Percentiles rank a stretch among this genome's conserved stretches.
phyloP scores from a whole-genome alignment of 2,113 vertebrate species.

The Gadus macrocephalus region DNA sequence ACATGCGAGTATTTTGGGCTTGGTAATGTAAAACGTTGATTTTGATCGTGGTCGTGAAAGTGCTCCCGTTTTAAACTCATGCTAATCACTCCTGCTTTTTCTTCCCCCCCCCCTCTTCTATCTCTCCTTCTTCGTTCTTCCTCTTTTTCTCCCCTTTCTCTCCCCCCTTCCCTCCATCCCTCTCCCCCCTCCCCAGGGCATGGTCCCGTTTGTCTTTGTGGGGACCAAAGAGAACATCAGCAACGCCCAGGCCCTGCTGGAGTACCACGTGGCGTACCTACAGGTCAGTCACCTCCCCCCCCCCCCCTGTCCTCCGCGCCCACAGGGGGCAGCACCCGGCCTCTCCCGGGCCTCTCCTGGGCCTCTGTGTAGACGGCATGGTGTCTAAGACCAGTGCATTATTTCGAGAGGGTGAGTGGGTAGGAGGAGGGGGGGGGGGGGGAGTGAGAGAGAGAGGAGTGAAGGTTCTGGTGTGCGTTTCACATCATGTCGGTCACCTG shows the following conservation, averaged over 20 bases:
- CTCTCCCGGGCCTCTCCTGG: not conserved
- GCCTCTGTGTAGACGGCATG: not conserved
- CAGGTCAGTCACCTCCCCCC: conserved; percentile 69
- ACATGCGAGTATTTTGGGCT: no score
- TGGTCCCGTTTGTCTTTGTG: conserved; percentile 92
- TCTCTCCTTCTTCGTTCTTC: not conserved
- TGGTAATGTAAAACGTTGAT: no score
- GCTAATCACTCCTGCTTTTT: no score
- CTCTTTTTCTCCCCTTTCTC: not conserved
- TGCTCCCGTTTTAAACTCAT: no score
- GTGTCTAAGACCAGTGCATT: no score
- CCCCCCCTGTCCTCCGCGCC: not conserved
- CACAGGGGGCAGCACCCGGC: not conserved
- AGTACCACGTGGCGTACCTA: conserved; percentile 89
- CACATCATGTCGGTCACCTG: conserved; percentile 46
- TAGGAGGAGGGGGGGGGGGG: not conserved
- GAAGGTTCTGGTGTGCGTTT: not conserved
- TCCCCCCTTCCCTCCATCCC: conserved; percentile 21
- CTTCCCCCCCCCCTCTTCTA: not conserved
- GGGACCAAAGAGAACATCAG: conserved; percentile 92
- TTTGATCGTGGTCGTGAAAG: no score
- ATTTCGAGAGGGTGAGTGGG: no score
- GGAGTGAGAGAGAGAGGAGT: no score
- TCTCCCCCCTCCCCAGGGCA: conserved; percentile 68
- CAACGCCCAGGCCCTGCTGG: conserved; percentile 87